Base-by-base conservation (phyloP, 2,113 vertebrate genomes). In the Xerus inauris region DNA sequence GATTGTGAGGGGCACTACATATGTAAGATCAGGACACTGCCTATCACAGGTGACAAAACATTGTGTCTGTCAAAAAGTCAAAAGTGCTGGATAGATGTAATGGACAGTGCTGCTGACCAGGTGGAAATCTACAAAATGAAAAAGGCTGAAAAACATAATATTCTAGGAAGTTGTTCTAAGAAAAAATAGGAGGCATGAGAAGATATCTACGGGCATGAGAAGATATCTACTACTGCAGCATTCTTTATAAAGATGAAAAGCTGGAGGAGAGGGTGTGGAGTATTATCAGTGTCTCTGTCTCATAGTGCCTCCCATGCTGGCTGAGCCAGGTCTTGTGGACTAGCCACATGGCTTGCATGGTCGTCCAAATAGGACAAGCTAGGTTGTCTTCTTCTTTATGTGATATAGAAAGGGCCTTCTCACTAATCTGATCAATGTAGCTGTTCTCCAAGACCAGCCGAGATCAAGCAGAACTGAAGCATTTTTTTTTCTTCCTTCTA, bases 251-350 rank as follows among this genome's bases (percentile, higher is more conserved):
- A 84, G 54, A 47, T 47, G 38, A n/a, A 28, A 62, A 62, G 8
- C 6, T 47, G 47, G 89, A 79, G 32, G 30, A 0, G 1, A 38
- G 24, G 42, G 6, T 13, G 20, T 6, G 11, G 22, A 22, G 6
- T 10, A 0, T 7, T 28, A 9, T 20, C n/a, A 28, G 4, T 19
- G 24, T 16, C 51, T 3, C 19, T 5, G 14, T 62, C 42, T 14
- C 59, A 6, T 0, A 13, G 38, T 0, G 16, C 30, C n/a, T 80
- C 64, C 38, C 13, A 13, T 6, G 35, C 42, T 24, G 45, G 28
- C 32, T 54, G 82, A 71, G 38, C 22, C 17, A 4, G 4, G 57
- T 40, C 42, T n/a, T 45, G 3, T 6, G 35, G 67, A 32, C 28
- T 16, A 69, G 64, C 6, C 47, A n/a, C 8, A 26, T n/a, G 8